Percentiles rank a stretch among this genome's conserved stretches.
Evolutionary conservation across 2,888 invertebrate genomes (phyloP).

Genomic region (Deroplatys truncata): DNA sequence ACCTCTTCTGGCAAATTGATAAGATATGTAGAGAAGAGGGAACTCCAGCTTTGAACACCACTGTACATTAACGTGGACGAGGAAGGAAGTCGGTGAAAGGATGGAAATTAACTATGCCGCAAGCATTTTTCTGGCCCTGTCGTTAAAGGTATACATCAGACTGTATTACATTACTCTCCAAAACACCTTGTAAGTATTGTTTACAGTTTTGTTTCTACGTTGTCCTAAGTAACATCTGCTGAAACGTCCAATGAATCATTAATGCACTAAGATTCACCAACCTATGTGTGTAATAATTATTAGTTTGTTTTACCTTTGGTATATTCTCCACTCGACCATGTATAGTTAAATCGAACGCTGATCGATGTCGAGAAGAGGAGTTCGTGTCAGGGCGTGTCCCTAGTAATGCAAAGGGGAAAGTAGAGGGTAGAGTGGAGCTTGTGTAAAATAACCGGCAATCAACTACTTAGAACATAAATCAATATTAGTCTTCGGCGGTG

Average conservation of each 20-base stretch:
- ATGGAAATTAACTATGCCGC: no score
- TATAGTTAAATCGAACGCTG: not conserved
- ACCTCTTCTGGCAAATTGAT: not conserved
- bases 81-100: no score
- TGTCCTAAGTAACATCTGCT: no score
- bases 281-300: not conserved
- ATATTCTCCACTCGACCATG: not conserved
- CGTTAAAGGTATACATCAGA: no score
- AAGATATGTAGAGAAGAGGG: not conserved
- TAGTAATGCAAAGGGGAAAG: not conserved
- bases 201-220: no score
- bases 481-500: not conserved
- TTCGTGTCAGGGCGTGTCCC: not conserved
- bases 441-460: not conserved
- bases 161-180: no score
- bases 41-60: not conserved
- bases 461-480: not conserved
- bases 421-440: not conserved
- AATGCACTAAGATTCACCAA: not conserved
- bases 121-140: no score
- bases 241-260: not conserved
- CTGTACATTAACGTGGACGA: no score
- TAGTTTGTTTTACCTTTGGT: not conserved
- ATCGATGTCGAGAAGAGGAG: not conserved
- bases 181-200: no score